These are phyloP conservation scores for Sebastes iracundus DNA, from an alignment of 2,797 vertebrate genomes.

Conservation along the genomic window DNA sequence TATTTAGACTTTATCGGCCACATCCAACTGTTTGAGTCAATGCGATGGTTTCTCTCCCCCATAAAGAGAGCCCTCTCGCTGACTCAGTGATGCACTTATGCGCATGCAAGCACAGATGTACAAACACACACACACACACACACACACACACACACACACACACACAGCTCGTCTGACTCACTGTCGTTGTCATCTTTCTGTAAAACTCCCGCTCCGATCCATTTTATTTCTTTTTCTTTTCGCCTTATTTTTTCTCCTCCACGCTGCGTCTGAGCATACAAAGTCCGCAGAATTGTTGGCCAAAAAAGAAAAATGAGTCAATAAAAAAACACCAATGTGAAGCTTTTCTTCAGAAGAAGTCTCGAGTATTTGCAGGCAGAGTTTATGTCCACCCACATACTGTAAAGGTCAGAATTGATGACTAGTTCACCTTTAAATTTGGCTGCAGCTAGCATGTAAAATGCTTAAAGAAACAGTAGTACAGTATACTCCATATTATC, in stretches of 20 bases:
- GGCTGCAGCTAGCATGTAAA: background rate
- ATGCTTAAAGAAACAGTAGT: background rate
- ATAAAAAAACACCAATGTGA: background rate
- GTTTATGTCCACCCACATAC: background rate
- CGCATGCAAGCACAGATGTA: no score
- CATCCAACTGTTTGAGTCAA: constrained; percentile 44
- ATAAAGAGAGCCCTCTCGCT: constrained; percentile 16
- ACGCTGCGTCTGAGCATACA: background rate
- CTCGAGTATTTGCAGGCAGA: background rate
- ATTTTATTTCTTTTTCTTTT: constrained; percentile 4
- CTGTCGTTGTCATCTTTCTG: constrained; percentile 8
- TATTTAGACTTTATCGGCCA: constrained; percentile 15
- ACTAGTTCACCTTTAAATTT: background rate
- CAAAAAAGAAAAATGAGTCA: constrained; percentile 16
- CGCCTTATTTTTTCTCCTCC: constrained; percentile 21
- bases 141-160: background rate
- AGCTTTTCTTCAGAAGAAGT: background rate
- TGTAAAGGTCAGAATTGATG: background rate
- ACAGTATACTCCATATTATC: background rate
- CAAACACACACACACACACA: background rate
- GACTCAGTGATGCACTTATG: constrained; percentile 31
- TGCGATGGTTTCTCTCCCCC: constrained; percentile 29
- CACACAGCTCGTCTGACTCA: constrained; percentile 35
- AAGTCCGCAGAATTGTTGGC: background rate
- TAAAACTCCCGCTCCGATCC: constrained; percentile 9